Percentiles rank a stretch among this genome's conserved stretches.
These are phyloP conservation scores for Ophion ventricosus DNA, from an alignment of 2,888 invertebrate species.

Conservation along the genomic window DNA sequence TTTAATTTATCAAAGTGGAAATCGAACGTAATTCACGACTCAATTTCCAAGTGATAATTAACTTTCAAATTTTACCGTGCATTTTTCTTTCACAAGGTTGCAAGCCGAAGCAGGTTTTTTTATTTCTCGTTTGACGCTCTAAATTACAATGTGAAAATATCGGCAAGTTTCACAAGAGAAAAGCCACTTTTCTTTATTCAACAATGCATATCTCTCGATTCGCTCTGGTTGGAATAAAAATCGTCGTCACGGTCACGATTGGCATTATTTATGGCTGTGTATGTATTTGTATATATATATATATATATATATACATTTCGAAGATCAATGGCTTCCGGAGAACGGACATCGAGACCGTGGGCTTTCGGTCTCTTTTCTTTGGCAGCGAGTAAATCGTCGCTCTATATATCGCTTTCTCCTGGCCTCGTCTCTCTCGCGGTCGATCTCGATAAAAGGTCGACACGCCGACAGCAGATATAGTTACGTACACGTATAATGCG, in stretches of 20 bases:
- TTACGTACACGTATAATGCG: slow-evolving; percentile 17
- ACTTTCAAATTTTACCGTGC: background rate
- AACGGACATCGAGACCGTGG: slow-evolving; percentile 52
- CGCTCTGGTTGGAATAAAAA: slow-evolving; percentile 41
- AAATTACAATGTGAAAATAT: slow-evolving; percentile 13
- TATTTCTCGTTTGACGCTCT: background rate
- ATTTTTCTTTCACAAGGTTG: background rate
- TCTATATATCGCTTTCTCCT: slow-evolving; percentile 66
- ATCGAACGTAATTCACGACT: background rate
- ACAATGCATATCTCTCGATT: slow-evolving; percentile 44
- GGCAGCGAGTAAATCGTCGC: slow-evolving; percentile 60
- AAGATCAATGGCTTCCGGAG: slow-evolving; percentile 60
- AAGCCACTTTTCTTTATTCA: slow-evolving; percentile 58
- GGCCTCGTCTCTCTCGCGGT: slow-evolving; percentile 62
- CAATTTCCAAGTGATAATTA: background rate
- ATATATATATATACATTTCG: background rate
- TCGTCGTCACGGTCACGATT: slow-evolving; percentile 51
- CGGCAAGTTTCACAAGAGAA: slow-evolving; percentile 30
- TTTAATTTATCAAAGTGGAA: background rate
- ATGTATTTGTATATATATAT: background rate
- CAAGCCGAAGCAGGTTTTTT: background rate
- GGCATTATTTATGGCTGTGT: slow-evolving; percentile 23
- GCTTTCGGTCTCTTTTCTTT: slow-evolving; percentile 47
- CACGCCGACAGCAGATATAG: slow-evolving; percentile 49
- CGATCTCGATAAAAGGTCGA: slow-evolving; percentile 65